Percentiles rank a stretch among this genome's conserved stretches.
Conservation (phyloP, 2,113 vertebrate species). For the Procavia capensis region DNA sequence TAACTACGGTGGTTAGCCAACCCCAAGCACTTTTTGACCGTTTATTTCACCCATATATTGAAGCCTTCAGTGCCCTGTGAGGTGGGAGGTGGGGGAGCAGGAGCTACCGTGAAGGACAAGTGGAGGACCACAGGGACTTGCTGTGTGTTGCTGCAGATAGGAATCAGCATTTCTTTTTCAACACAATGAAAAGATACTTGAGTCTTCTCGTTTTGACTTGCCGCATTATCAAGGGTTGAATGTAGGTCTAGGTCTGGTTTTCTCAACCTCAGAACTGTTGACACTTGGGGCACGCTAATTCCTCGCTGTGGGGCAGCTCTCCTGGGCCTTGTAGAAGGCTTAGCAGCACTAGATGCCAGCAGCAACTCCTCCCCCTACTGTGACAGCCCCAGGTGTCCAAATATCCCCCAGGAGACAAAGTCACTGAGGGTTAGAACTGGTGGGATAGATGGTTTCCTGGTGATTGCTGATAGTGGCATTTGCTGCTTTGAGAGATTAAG, state of each 20-base stretch:
- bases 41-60: background rate
- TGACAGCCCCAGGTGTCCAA: background rate
- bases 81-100: background rate
- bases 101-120: background rate
- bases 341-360: too few relatives aligned
- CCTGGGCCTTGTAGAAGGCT: background rate
- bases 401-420: background rate
- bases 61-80: background rate
- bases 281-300: background rate
- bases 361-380: too few relatives aligned
- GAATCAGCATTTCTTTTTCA: background rate
- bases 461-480: background rate
- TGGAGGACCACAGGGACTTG: background rate
- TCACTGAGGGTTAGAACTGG: background rate
- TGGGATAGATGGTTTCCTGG: background rate
- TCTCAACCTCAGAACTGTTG: background rate
- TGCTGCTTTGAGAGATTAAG: background rate
- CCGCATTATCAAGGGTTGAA: background rate
- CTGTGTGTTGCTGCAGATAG: background rate
- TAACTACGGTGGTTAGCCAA: background rate
- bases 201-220: background rate
- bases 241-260: background rate
- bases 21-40: background rate
- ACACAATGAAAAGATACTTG: background rate
- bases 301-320: accelerated